Conservation (phyloP, 2,888 invertebrate genomes). For the Globia sparganii region DNA sequence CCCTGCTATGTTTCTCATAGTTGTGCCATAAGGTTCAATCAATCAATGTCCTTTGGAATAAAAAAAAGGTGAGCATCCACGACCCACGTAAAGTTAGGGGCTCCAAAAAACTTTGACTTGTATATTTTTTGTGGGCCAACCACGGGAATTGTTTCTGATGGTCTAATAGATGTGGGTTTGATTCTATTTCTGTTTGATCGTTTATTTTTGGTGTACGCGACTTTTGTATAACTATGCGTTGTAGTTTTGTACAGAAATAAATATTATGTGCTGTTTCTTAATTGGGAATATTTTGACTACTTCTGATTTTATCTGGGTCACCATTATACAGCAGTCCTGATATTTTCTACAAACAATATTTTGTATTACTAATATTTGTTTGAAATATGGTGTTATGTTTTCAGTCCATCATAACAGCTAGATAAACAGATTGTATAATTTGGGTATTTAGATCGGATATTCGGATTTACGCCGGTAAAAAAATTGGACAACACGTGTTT, state of each 20-base stretch:
- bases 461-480: not conserved
- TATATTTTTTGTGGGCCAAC: conserved; percentile 82
- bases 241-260: conserved; percentile 17
- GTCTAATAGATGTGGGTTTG: conserved; percentile 77
- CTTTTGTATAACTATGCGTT: conserved; percentile 39
- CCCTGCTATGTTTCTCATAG: conserved; percentile 86
- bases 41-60: conserved; percentile 89
- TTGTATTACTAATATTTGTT: conserved; percentile 9
- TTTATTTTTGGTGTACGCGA: conserved; percentile 53
- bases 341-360: conserved; percentile 7
- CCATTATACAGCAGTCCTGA: not conserved
- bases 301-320: conserved; percentile 25
- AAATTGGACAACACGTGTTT: conserved; percentile 9
- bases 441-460: conserved; percentile 14
- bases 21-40: conserved; percentile 88
- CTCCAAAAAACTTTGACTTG: conserved; percentile 84
- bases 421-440: conserved; percentile 5
- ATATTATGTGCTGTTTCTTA: not conserved
- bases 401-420: not conserved
- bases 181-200: conserved; percentile 75
- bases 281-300: conserved; percentile 20
- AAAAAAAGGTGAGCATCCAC: conserved; percentile 84
- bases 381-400: conserved; percentile 15
- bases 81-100: conserved; percentile 88
- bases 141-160: conserved; percentile 82